These are phyloP conservation scores for Caenorhabditis afra DNA, from an alignment of 2,888 invertebrate genomes.

Conservation along the genomic window DNA sequence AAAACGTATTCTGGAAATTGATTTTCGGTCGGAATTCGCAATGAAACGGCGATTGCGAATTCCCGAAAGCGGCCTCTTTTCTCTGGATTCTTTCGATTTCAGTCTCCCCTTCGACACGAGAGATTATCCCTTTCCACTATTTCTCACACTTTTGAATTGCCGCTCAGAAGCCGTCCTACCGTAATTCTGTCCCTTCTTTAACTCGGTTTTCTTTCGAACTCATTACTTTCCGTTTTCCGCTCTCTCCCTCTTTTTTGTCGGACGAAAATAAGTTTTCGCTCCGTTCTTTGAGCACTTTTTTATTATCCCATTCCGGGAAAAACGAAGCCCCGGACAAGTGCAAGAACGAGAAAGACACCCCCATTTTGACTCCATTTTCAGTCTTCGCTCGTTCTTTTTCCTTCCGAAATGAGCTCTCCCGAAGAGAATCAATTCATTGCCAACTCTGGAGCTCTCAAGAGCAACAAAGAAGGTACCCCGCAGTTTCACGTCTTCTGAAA, in stretches of 20 bases:
- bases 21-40: too few species aligned
- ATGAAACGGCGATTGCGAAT: too few species aligned
- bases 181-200: constrained; percentile 3
- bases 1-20: not conserved
- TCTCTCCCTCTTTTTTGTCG: too few species aligned
- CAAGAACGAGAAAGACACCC: too few species aligned
- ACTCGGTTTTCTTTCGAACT: constrained; percentile 6
- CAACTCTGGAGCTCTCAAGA: constrained; percentile 37
- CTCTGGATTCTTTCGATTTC: too few species aligned
- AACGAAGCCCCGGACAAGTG: too few species aligned
- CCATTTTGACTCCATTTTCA: not conserved
- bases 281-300: not conserved
- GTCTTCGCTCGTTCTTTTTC: not conserved
- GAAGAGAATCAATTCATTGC: constrained; percentile 41
- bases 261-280: constrained; percentile 2
- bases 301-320: too few species aligned
- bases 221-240: constrained; percentile 13
- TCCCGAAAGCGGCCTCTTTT: too few species aligned
- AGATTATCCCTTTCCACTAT: too few species aligned
- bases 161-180: too few species aligned
- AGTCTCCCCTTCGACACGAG: not conserved
- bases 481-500: not conserved
- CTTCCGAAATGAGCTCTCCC: constrained; percentile 12
- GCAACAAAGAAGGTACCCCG: constrained; percentile 36
- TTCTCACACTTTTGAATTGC: too few species aligned